Conservation (phyloP, 1,140 invertebrate genomes). For the Drosophila serrata region DNA sequence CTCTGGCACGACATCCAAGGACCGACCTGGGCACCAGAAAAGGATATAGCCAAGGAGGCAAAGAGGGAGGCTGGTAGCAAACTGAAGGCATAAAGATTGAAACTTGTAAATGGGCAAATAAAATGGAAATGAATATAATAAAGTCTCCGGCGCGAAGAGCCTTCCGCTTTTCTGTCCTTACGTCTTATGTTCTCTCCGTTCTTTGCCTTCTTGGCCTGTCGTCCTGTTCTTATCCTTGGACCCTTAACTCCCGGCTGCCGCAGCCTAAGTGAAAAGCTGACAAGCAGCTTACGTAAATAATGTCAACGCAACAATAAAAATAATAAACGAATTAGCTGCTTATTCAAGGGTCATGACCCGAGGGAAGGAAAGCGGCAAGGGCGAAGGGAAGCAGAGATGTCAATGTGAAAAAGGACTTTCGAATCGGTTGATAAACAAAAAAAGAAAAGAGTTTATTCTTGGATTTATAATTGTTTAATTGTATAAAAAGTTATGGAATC, state of each 20-base stretch:
- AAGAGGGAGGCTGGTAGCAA: background rate
- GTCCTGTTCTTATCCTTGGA: slow-evolving; percentile 5
- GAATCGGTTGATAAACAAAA: too few relatives aligned
- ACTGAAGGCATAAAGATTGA: slow-evolving; percentile 51
- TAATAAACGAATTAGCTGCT: slow-evolving; percentile 84
- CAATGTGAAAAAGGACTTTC: background rate
- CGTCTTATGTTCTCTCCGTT: background rate
- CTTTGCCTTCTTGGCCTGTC: background rate
- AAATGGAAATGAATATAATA: slow-evolving; percentile 82
- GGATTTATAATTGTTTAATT: background rate
- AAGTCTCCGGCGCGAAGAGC: slow-evolving; percentile 50
- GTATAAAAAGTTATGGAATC: background rate
- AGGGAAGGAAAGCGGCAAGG: slow-evolving; percentile 2
- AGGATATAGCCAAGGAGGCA: slow-evolving; percentile 4
- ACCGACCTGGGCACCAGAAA: slow-evolving; percentile 15
- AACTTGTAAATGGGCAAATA: slow-evolving; percentile 81
- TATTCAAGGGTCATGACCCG: slow-evolving; percentile 56
- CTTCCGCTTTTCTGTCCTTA: slow-evolving; percentile 15
- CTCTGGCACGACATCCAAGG: slow-evolving; percentile 31
- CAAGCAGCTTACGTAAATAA: slow-evolving; percentile 84
- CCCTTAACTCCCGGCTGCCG: slow-evolving; percentile 4
- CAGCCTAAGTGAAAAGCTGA: slow-evolving; percentile 73
- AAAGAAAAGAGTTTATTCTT: background rate
- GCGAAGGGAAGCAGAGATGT: background rate
- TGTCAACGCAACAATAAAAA: slow-evolving; percentile 83